A percentile compares a stretch with the other conserved stretches of the same genome.
Conservation (phyloP, 2,797 vertebrate genomes). For the Microchirus variegatus region DNA sequence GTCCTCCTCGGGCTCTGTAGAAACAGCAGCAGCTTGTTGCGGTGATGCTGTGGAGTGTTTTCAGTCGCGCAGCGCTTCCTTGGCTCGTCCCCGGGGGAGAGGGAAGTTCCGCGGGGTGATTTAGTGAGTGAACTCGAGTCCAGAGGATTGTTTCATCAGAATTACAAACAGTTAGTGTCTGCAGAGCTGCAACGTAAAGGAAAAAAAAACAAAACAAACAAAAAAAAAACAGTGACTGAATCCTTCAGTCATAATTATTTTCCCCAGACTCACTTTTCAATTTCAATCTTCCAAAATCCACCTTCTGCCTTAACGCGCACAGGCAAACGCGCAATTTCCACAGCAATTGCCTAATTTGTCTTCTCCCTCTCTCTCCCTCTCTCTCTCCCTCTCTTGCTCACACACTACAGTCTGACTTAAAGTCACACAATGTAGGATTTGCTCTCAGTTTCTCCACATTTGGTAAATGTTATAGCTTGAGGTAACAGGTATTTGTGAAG, state of each 20-base stretch:
- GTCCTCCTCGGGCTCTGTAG: constrained; percentile 39
- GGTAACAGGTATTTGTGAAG: too few species aligned
- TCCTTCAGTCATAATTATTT: constrained; percentile 10
- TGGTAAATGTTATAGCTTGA: too few species aligned
- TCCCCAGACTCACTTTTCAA: constrained; percentile 24
- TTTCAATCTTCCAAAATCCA: neutral
- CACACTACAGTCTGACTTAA: neutral
- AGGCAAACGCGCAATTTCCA: neutral
- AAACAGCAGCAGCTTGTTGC: constrained; percentile 38
- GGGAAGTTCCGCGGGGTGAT: constrained; percentile 54
- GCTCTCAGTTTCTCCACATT: too few species aligned
- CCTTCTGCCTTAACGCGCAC: neutral
- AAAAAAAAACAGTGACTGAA: constrained; percentile 17
- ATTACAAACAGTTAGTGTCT: constrained; percentile 36
- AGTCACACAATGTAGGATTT: too few species aligned
- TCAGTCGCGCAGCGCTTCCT: constrained; percentile 40
- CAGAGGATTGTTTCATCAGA: constrained; percentile 45
- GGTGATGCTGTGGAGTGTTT: constrained; percentile 33
- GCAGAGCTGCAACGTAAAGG: constrained; percentile 22
- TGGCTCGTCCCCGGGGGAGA: constrained; percentile 28
- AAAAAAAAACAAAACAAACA: too few species aligned
- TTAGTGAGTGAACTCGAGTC: constrained; percentile 55
- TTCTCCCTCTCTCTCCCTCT: neutral
- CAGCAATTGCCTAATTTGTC: neutral
- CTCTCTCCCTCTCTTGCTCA: neutral